Percentiles rank a stretch among this genome's conserved stretches.
These are phyloP conservation scores for Allolobophora icterica DNA, from an alignment of 2,888 invertebrate genomes.

Conservation along the genomic window DNA sequence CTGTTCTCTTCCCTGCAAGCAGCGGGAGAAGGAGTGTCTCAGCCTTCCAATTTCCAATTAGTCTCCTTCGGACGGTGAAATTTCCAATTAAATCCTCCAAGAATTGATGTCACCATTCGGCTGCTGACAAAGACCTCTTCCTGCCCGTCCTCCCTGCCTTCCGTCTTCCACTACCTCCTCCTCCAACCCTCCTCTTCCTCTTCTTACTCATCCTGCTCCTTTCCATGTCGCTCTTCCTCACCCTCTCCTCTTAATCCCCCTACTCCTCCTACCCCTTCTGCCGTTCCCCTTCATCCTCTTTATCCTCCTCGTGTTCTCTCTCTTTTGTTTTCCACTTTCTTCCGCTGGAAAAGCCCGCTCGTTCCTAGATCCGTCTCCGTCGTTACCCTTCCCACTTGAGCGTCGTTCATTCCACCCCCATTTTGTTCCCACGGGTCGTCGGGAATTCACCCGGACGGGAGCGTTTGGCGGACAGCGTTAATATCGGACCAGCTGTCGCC, in stretches of 20 bases:
- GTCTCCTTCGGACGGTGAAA: conserved; percentile 19
- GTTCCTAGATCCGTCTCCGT: conserved; percentile 17
- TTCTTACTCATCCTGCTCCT: not conserved
- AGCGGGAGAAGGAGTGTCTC: not conserved
- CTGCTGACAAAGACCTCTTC: not conserved
- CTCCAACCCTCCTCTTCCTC: not conserved
- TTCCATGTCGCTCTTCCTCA: not conserved
- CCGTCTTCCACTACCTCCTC: not conserved
- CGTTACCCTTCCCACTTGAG: not conserved
- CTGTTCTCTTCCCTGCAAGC: conserved; percentile 6
- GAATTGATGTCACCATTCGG: conserved; percentile 24
- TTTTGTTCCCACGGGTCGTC: conserved; percentile 11
- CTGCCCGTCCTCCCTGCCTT: not conserved
- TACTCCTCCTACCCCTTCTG: not conserved
- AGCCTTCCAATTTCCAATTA: conserved; percentile 27
- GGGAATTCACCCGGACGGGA: not conserved
- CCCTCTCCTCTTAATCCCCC: not conserved
- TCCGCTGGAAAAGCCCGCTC: not conserved
- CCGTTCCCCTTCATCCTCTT: not conserved
- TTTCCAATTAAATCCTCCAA: conserved; percentile 25
- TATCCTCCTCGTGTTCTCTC: not conserved
- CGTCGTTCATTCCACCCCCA: not conserved
- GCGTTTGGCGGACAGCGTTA: not conserved
- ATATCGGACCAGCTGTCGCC: conserved; percentile 7
- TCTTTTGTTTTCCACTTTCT: conserved; percentile 21